phyloP scores from a whole-genome alignment of 1,140 invertebrate genomes.

The Leptopilina boulardi region DNA sequence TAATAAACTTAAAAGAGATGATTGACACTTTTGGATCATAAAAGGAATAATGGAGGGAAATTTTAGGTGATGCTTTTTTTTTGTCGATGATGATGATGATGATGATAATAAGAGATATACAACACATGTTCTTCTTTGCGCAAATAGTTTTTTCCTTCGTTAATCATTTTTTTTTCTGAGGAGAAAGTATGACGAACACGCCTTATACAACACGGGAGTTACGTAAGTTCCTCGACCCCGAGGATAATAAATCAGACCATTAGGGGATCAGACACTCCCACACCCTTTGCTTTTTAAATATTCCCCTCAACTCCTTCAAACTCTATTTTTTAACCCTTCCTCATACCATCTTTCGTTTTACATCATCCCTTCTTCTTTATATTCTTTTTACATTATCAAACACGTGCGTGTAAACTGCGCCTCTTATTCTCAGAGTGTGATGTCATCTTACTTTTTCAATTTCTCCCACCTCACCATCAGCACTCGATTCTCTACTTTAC shows the following conservation, averaged over 20 bases:
- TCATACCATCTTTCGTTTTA: background rate
- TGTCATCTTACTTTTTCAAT: too few relatives aligned
- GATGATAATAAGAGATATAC: background rate
- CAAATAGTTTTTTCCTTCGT: constrained; percentile 15
- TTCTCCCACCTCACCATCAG: too few relatives aligned
- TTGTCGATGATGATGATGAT: too few relatives aligned
- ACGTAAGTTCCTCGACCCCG: constrained; percentile 21
- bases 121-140: constrained; percentile 2
- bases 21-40: too few relatives aligned
- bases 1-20: too few relatives aligned
- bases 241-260: constrained; percentile 49
- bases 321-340: background rate
- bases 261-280: constrained; percentile 44
- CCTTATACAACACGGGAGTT: constrained; percentile 17
- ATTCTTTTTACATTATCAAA: too few relatives aligned
- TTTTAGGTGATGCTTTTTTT: too few relatives aligned
- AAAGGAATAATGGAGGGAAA: too few relatives aligned
- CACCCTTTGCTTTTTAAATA: constrained; percentile 47
- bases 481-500: too few relatives aligned
- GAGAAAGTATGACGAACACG: constrained; percentile 3
- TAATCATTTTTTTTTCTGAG: constrained; percentile 11
- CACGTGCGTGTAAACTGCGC: too few relatives aligned
- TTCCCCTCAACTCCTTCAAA: background rate
- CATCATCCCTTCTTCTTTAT: too few relatives aligned
- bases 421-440: too few relatives aligned